A percentile compares a stretch with the other conserved stretches of the same genome.
Conservation (phyloP, 2,113 vertebrate species). For the Tragelaphus scriptus region DNA sequence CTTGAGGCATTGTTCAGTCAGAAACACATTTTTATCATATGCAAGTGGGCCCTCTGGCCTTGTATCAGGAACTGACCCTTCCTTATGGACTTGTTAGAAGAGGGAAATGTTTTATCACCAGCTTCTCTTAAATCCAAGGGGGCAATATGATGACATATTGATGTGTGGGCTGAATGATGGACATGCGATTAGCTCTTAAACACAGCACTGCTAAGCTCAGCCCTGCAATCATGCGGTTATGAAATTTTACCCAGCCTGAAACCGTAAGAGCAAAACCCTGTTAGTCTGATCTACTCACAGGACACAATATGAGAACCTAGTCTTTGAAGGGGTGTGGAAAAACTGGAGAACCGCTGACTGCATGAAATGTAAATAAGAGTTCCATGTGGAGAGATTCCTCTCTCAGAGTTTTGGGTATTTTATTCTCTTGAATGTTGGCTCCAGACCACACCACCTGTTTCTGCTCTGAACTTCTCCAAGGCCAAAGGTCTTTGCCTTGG, state of each 20-base stretch:
- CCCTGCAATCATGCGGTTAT: conserved; percentile 36
- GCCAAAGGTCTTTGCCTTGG: neutral
- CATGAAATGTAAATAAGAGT: conserved; percentile 1
- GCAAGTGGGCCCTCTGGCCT: no score
- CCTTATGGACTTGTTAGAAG: neutral
- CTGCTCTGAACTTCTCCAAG: neutral
- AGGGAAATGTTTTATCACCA: neutral
- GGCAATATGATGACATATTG: neutral
- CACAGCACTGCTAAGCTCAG: neutral
- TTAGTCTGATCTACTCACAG: neutral
- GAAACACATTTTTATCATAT: neutral
- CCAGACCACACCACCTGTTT: conserved; percentile 30
- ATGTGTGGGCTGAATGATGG: neutral
- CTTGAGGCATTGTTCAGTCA: neutral
- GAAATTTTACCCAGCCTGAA: conserved; percentile 52
- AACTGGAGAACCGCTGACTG: conserved; percentile 23
- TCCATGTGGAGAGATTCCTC: neutral
- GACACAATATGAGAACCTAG: neutral
- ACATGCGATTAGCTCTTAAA: neutral
- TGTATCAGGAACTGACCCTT: neutral
- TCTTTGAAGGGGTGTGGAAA: conserved; percentile 27
- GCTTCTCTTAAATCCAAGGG: neutral
- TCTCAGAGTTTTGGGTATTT: neutral
- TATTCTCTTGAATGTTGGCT: neutral
- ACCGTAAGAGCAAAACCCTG: neutral